These are phyloP conservation scores for Enteromius argenteus DNA, from an alignment of 2,797 vertebrate genomes.

Conservation along the genomic window DNA sequence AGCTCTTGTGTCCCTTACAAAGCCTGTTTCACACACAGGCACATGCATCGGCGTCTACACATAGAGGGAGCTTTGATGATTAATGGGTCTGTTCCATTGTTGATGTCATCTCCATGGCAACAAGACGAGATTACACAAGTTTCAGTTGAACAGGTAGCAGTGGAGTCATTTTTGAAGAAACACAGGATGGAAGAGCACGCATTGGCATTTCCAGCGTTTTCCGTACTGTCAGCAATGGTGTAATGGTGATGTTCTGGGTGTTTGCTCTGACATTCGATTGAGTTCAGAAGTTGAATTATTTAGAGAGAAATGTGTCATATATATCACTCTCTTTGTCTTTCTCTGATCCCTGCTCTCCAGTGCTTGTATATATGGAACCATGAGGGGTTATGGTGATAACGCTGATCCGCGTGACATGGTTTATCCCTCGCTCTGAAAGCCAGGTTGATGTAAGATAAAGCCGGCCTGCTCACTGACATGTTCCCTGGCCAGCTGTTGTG, in stretches of 20 bases:
- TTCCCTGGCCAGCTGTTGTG: constrained; percentile 55
- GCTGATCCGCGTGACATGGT: neutral
- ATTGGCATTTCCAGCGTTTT: neutral
- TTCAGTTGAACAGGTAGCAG: constrained; percentile 46
- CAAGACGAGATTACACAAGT: constrained; percentile 30
- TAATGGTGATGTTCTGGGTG: neutral
- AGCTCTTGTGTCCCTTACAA: constrained; percentile 37
- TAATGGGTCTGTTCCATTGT: constrained; percentile 55
- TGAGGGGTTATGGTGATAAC: constrained; percentile 1
- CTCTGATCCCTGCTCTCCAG: neutral
- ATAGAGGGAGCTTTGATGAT: constrained; percentile 27
- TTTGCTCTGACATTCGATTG: constrained; percentile 38
- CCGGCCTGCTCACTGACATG: constrained; percentile 30
- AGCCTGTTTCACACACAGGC: constrained; percentile 43
- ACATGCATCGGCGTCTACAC: constrained; percentile 36
- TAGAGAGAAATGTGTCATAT: constrained; percentile 52
- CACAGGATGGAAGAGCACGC: neutral
- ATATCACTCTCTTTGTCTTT: neutral
- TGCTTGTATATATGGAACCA: neutral
- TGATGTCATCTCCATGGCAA: constrained; percentile 48
- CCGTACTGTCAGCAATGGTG: neutral
- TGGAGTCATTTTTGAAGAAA: neutral
- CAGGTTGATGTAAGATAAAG: constrained; percentile 46
- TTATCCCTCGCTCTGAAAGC: constrained; percentile 20
- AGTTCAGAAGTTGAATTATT: constrained; percentile 59